These are phyloP conservation scores for Coptodon rendalli DNA, from an alignment of 2,113 vertebrate species.

Conservation along the genomic window DNA sequence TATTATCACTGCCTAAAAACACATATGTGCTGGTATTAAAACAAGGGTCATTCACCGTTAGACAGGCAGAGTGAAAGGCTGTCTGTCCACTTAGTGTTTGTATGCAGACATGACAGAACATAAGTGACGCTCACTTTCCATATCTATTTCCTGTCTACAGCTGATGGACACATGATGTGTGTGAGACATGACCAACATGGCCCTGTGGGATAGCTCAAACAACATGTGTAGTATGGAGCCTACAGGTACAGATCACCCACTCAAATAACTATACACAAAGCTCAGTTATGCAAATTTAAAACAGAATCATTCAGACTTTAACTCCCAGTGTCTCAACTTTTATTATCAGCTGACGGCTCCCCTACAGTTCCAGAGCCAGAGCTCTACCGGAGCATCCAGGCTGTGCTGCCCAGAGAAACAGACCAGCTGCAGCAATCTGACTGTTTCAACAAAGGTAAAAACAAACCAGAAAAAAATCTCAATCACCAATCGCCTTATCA, in stretches of 20 bases:
- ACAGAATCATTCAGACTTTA: background rate
- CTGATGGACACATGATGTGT: conserved; percentile 22
- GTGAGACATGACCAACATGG: conserved; percentile 35
- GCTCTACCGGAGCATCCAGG: conserved; percentile 82
- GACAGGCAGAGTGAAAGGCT: no score
- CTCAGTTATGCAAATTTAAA: background rate
- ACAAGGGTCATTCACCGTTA: background rate
- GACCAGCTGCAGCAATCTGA: conserved; percentile 60
- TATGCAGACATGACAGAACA: background rate
- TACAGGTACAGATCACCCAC: conserved; percentile 46
- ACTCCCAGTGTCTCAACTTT: background rate
- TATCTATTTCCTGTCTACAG: conserved; percentile 15
- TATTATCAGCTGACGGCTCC: conserved; percentile 17
- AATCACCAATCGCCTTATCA: fast-evolving
- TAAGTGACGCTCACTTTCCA: background rate
- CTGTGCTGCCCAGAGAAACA: conserved; percentile 81
- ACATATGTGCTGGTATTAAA: background rate
- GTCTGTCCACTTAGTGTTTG: background rate
- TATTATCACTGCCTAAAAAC: background rate
- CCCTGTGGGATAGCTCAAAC: conserved; percentile 37
- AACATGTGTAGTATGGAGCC: conserved; percentile 49
- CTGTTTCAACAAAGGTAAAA: conserved; percentile 76
- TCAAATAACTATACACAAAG: background rate
- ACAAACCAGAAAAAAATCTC: background rate
- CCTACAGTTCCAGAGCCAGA: conserved; percentile 77